Percentiles rank a stretch among this genome's conserved stretches.
phyloP scores from a whole-genome alignment of 1,140 invertebrate genomes.

The Whitmania pigra region DNA sequence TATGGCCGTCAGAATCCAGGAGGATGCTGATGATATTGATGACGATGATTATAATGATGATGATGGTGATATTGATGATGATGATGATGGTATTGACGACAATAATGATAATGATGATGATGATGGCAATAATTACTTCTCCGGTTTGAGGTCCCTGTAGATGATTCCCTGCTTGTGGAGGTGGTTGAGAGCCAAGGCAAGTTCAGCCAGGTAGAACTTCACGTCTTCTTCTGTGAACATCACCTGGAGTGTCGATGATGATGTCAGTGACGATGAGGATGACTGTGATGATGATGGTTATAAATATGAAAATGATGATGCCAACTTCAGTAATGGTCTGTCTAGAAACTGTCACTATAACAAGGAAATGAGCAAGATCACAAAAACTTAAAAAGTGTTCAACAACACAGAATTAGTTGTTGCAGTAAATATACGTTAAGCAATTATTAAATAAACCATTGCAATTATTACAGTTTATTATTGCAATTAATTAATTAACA shows the following conservation, averaged over 20 bases:
- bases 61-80: background rate
- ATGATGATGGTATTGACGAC: background rate
- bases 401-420: too few relatives aligned
- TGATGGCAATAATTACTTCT: slow-evolving; percentile 58
- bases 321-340: too few relatives aligned
- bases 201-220: slow-evolving; percentile 95
- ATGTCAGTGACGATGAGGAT: too few relatives aligned
- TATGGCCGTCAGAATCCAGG: slow-evolving; percentile 88
- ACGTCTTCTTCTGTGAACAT: slow-evolving; percentile 99
- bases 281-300: slow-evolving; percentile 37
- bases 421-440: too few relatives aligned
- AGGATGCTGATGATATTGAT: slow-evolving; percentile 57
- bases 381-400: too few relatives aligned
- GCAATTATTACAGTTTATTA: too few relatives aligned
- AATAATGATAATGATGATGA: background rate
- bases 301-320: background rate
- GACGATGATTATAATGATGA: background rate
- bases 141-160: slow-evolving; percentile 94
- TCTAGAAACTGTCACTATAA: too few relatives aligned
- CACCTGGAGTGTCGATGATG: slow-evolving; percentile 61
- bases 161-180: slow-evolving; percentile 91
- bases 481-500: background rate
- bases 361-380: too few relatives aligned
- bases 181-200: slow-evolving; percentile 90
- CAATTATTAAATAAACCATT: background rate